Percentiles rank a stretch among this genome's conserved stretches.
Conservation (phyloP, 2,113 vertebrate genomes). For the Eurystomus gularis region DNA sequence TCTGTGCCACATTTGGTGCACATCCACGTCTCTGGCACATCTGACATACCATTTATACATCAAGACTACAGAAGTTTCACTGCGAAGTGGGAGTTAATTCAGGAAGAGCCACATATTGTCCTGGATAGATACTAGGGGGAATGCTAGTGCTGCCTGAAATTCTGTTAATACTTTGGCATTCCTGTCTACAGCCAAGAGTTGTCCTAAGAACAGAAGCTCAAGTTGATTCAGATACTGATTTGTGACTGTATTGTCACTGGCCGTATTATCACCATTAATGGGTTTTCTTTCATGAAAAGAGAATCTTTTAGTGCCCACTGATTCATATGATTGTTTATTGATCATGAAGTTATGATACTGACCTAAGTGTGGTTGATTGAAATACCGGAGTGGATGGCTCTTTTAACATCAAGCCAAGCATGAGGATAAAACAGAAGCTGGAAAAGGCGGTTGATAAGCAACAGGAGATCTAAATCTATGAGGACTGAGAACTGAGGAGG, state of each 20-base stretch:
- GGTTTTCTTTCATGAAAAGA: conserved; percentile 8
- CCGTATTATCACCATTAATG: not conserved
- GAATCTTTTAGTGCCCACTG: not conserved
- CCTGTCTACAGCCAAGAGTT: not conserved
- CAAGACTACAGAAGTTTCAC: not conserved
- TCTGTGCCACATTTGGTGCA: not conserved
- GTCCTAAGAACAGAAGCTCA: not conserved
- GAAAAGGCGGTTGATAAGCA: not conserved
- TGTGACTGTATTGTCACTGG: not conserved
- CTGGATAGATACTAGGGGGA: not conserved
- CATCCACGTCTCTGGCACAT: not conserved
- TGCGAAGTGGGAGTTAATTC: not conserved
- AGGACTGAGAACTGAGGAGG: not conserved
- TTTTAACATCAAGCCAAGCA: not conserved
- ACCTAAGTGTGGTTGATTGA: not conserved
- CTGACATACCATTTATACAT: not conserved
- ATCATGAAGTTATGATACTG: not conserved
- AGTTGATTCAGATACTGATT: not conserved
- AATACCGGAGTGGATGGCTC: not conserved
- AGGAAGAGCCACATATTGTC: not conserved
- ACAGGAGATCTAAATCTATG: not conserved
- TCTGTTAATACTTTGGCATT: not conserved
- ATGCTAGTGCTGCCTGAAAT: not conserved
- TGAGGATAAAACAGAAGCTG: conserved; percentile 1
- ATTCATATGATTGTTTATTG: conserved; percentile 33